Percentiles rank a stretch among this genome's conserved stretches.
Evolutionary conservation across 2,888 invertebrate genomes (phyloP).

Genomic region (Brachyopa scutellaris): DNA sequence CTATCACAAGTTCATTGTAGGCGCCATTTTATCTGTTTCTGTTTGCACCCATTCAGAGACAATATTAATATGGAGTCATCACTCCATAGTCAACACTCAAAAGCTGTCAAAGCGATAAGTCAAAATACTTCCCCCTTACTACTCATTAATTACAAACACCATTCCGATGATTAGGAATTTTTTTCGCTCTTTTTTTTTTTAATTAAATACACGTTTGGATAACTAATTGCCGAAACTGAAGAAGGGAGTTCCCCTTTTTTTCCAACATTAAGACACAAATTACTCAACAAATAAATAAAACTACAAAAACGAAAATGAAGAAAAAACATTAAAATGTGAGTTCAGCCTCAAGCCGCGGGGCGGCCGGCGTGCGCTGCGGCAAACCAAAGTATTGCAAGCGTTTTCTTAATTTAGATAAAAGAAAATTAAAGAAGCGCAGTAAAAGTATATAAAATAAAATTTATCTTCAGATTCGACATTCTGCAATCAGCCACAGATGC

Average conservation of each 20-base stretch:
- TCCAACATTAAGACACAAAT: slow-evolving; percentile 8
- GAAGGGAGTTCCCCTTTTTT: background rate
- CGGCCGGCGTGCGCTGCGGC: slow-evolving; percentile 1
- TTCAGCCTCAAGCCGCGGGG: no score
- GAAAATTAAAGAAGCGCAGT: slow-evolving; percentile 17
- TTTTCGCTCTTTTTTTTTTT: slow-evolving; percentile 15
- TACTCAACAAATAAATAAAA: slow-evolving; percentile 9
- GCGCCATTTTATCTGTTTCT: no score
- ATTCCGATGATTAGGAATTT: slow-evolving; percentile 23
- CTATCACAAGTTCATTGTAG: no score
- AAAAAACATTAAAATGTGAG: slow-evolving; percentile 13
- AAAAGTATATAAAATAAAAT: slow-evolving; percentile 47
- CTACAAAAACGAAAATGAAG: background rate
- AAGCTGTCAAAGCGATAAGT: background rate
- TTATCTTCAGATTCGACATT: slow-evolving; percentile 46
- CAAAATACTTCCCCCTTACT: background rate
- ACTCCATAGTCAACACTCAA: background rate
- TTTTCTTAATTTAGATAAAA: slow-evolving; percentile 62
- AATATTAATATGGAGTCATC: background rate
- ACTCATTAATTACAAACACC: background rate
- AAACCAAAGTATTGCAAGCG: slow-evolving; percentile 33
- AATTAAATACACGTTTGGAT: slow-evolving; percentile 17
- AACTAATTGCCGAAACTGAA: slow-evolving; percentile 31
- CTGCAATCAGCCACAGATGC: slow-evolving; percentile 65
- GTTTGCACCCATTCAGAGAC: no score